Evolutionary conservation across 1,140 invertebrate genomes (phyloP).

Genomic region (Lysiphlebus fabarum): DNA sequence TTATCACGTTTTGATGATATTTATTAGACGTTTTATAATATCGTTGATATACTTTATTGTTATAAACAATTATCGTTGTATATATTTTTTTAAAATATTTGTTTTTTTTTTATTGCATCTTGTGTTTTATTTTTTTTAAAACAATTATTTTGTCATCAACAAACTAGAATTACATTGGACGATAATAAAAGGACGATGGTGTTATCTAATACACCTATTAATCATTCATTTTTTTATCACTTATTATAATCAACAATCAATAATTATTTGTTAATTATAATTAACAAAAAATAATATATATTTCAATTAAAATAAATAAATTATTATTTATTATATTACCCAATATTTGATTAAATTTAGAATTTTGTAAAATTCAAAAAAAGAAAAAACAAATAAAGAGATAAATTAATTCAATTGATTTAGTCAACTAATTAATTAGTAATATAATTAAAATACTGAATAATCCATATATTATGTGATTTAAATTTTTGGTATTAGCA

Average conservation of each 20-base stretch:
- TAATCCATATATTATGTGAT: slow-evolving; percentile 6
- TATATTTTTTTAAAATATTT: too few species aligned
- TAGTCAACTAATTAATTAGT: not conserved
- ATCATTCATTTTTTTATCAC: not conserved
- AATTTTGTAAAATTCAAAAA: too few species aligned
- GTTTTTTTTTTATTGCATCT: not conserved
- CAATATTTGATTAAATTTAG: too few species aligned
- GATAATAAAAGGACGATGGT: slow-evolving; percentile 10
- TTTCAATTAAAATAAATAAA: too few species aligned
- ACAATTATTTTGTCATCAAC: slow-evolving; percentile 9
- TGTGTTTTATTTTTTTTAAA: not conserved
- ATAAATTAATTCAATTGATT: too few species aligned
- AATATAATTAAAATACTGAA: slow-evolving; percentile 5
- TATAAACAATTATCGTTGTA: too few species aligned
- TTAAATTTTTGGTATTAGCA: slow-evolving; percentile 32
- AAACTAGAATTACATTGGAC: slow-evolving; percentile 15
- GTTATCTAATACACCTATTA: not conserved
- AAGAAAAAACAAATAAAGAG: too few species aligned
- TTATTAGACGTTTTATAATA: too few species aligned
- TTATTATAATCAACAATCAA: too few species aligned
- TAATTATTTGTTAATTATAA: not conserved
- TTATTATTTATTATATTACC: too few species aligned
- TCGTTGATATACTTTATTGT: too few species aligned
- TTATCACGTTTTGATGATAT: too few species aligned
- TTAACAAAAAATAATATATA: not conserved